phyloP scores from a whole-genome alignment of 2,797 vertebrate genomes.

The Crossoptilon crossoptilon region DNA sequence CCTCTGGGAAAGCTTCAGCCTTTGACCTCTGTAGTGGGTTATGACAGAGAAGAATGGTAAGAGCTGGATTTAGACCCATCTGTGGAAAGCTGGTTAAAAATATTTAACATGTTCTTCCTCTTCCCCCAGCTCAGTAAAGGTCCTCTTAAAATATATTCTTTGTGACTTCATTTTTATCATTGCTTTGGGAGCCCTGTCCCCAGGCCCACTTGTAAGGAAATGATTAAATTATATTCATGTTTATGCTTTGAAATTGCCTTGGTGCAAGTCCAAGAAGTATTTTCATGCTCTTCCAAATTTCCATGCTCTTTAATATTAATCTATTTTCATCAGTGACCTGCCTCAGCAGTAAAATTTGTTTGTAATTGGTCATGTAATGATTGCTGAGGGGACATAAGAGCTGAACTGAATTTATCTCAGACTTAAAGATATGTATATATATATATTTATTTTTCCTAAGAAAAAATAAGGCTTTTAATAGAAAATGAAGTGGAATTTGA shows the following conservation, averaged over 20 bases:
- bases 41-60: slow-evolving; percentile 69
- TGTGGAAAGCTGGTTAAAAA: slow-evolving; percentile 71
- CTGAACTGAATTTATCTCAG: neutral
- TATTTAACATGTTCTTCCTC: slow-evolving; percentile 46
- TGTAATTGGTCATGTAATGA: neutral
- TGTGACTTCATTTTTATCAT: slow-evolving; percentile 38
- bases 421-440: neutral
- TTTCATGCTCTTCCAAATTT: slow-evolving; percentile 49
- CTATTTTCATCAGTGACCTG: slow-evolving; percentile 34
- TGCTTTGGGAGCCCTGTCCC: slow-evolving; percentile 21
- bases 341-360: neutral
- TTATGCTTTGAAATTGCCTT: slow-evolving; percentile 50
- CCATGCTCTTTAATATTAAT: slow-evolving; percentile 29
- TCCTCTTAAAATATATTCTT: slow-evolving; percentile 57
- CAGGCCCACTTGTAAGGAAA: slow-evolving; percentile 47
- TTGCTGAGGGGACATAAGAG: slow-evolving; percentile 9
- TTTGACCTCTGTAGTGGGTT: slow-evolving; percentile 76
- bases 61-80: slow-evolving; percentile 74
- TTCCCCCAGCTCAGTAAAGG: slow-evolving; percentile 39
- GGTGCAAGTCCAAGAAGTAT: slow-evolving; percentile 38
- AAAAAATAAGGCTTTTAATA: slow-evolving; percentile 1
- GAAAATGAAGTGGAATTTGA: neutral
- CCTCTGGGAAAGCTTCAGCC: slow-evolving; percentile 80
- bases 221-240: slow-evolving; percentile 26
- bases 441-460: neutral